Conservation (phyloP, 2,797 vertebrate species). For the Staurois parvus region DNA sequence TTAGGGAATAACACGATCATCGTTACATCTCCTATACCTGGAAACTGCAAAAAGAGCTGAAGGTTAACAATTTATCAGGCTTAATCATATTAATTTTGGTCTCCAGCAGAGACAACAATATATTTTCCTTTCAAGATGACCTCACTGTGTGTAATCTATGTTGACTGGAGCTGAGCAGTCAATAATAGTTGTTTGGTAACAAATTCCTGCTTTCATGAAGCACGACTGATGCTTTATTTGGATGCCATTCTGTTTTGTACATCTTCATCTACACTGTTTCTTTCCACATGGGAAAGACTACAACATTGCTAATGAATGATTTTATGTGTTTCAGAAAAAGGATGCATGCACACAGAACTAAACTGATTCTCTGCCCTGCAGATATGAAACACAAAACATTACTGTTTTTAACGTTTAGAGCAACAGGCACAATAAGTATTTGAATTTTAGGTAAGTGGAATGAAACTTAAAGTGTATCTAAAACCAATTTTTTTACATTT, state of each 20-base stretch:
- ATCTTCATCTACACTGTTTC: conserved; percentile 38
- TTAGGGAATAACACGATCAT: conserved; percentile 21
- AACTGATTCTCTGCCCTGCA: background rate
- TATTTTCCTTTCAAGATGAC: conserved; percentile 13
- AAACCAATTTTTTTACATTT: no score
- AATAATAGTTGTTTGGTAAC: conserved; percentile 32
- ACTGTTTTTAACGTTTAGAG: background rate
- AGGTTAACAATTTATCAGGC: conserved; percentile 15
- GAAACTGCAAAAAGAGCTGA: background rate
- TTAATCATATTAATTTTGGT: conserved; percentile 25
- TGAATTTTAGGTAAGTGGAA: no score
- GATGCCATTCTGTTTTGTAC: conserved; percentile 39
- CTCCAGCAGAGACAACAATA: conserved; percentile 23
- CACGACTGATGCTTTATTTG: conserved; percentile 30
- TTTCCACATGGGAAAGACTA: conserved; percentile 16
- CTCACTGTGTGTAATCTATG: conserved; percentile 16
- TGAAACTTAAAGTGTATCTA: no score
- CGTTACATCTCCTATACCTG: background rate
- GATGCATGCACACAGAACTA: background rate
- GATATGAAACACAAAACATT: conserved; percentile 16
- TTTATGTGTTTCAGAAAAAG: conserved; percentile 25
- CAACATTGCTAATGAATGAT: conserved; percentile 40
- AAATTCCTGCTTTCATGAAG: conserved; percentile 26
- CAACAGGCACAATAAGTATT: no score
- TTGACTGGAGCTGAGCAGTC: conserved; percentile 27